Evolutionary conservation across 2,113 vertebrate species (phyloP).

Genomic region (Microtus oregoni): DNA sequence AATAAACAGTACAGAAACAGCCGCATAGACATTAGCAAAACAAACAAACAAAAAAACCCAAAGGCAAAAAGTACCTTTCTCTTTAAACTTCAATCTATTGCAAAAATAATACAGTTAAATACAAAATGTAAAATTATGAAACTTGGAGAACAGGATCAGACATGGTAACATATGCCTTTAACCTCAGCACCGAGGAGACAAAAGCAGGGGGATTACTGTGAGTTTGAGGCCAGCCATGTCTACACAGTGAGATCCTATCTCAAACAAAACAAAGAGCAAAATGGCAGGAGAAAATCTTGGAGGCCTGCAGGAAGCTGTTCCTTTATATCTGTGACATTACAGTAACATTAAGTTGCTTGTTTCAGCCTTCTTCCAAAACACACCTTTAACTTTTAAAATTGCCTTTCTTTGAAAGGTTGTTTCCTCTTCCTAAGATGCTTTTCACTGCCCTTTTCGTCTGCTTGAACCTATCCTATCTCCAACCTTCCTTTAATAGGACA

Average conservation of each 20-base stretch:
- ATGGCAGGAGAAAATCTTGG: not conserved
- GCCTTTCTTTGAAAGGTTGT: not conserved
- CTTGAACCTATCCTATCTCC: not conserved
- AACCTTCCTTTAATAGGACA: not conserved
- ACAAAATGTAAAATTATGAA: not conserved
- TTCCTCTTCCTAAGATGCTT: not conserved
- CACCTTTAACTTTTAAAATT: no score
- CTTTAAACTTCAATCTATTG: not conserved
- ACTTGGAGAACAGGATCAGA: not conserved
- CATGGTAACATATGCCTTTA: not conserved
- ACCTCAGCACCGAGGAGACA: not conserved
- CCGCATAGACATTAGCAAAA: not conserved
- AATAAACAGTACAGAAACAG: not conserved
- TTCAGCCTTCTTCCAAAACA: rapidly evolving
- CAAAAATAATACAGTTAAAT: not conserved
- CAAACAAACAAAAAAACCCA: no score
- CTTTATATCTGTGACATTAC: not conserved
- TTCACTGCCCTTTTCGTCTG: not conserved
- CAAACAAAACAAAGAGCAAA: not conserved
- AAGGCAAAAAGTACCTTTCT: not conserved
- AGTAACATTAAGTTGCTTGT: not conserved
- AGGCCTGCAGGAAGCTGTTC: not conserved
- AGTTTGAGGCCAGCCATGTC: not conserved
- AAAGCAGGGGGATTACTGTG: not conserved
- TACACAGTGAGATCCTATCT: not conserved